phyloP scores from a whole-genome alignment of 2,113 vertebrate genomes.

The Anolis carolinensis region DNA sequence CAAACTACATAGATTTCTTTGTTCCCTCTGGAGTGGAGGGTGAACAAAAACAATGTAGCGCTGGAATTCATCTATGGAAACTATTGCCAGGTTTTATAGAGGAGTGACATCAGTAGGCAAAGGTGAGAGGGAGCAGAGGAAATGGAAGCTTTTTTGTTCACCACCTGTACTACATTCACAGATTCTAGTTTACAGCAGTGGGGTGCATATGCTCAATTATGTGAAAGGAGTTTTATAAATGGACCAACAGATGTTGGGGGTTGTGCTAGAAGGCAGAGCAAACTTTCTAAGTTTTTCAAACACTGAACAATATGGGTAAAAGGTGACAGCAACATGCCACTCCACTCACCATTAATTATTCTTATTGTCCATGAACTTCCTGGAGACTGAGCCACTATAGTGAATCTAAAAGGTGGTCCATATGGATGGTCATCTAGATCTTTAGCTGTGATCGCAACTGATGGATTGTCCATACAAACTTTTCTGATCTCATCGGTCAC shows the following conservation, averaged over 20 bases:
- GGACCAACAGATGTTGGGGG: background rate
- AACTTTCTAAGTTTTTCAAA: background rate
- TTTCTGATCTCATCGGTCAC: constrained; percentile 70
- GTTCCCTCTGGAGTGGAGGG: background rate
- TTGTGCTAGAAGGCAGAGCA: background rate
- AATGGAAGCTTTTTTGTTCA: background rate
- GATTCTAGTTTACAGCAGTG: background rate
- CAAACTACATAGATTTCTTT: background rate
- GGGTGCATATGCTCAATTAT: background rate
- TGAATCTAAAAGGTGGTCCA: constrained; percentile 83
- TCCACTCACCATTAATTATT: constrained; percentile 80
- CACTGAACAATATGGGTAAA: background rate
- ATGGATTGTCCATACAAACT: constrained; percentile 77
- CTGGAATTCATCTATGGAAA: background rate
- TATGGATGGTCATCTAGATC: constrained; percentile 64
- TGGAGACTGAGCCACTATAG: constrained; percentile 73
- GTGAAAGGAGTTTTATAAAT: background rate
- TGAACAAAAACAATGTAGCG: background rate
- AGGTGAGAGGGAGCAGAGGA: background rate
- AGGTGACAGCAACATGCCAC: background rate
- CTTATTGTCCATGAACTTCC: constrained; percentile 77
- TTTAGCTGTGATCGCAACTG: constrained; percentile 74
- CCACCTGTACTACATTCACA: background rate
- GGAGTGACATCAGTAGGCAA: background rate
- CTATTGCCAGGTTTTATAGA: background rate